Evolutionary conservation across 1,140 invertebrate genomes (phyloP).

Genomic region (Drosophila elegans): DNA sequence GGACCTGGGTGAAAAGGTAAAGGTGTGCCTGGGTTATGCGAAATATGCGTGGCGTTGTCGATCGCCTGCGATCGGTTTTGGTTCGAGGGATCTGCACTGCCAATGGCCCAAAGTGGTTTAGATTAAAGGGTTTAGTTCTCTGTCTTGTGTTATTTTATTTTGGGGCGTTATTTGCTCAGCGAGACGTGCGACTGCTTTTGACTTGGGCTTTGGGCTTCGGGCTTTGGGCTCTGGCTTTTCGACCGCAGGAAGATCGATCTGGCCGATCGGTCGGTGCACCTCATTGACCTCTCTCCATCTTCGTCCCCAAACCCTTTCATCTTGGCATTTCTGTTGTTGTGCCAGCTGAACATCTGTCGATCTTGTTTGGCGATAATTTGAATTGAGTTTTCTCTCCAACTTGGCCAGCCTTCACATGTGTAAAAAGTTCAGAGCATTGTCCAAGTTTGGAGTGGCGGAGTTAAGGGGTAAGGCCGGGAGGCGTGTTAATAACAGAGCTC

Average conservation of each 20-base stretch:
- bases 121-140: slow-evolving; percentile 75
- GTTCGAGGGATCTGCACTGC: slow-evolving; percentile 35
- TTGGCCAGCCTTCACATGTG: slow-evolving; percentile 54
- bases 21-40: slow-evolving; percentile 80
- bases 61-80: slow-evolving; percentile 47
- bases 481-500: slow-evolving; percentile 66
- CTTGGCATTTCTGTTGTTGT: slow-evolving; percentile 48
- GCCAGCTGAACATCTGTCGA: slow-evolving; percentile 79
- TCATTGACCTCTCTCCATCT: slow-evolving; percentile 60
- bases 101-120: slow-evolving; percentile 81
- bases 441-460: slow-evolving; percentile 8
- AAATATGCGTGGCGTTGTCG: slow-evolving; percentile 79
- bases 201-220: slow-evolving; percentile 18
- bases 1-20: slow-evolving; percentile 64
- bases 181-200: slow-evolving; percentile 77
- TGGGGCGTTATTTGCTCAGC: slow-evolving; percentile 80
- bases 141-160: slow-evolving; percentile 65
- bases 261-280: slow-evolving; percentile 63
- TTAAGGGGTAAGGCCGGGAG: slow-evolving; percentile 21
- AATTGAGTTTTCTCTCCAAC: slow-evolving; percentile 75
- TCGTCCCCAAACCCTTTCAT: slow-evolving; percentile 1
- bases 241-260: slow-evolving; percentile 59
- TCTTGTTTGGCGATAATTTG: slow-evolving; percentile 81
- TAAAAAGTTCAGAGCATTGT: slow-evolving; percentile 31
- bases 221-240: slow-evolving; percentile 15